A percentile compares a stretch with the other conserved stretches of the same genome.
phyloP scores from a whole-genome alignment of 2,113 vertebrate genomes.

The Empidonax alnorum region DNA sequence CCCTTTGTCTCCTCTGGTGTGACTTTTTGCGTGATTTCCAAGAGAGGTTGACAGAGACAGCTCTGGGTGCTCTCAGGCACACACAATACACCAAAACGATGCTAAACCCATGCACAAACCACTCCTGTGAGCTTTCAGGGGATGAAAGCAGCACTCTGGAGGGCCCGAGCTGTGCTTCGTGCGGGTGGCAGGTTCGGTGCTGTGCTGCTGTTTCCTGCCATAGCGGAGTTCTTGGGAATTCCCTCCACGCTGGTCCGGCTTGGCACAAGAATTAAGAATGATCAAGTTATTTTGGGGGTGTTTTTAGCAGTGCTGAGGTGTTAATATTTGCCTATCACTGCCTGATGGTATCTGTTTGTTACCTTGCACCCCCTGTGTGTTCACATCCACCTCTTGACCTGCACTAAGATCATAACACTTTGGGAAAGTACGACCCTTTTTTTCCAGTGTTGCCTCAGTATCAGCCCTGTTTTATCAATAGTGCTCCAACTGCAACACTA shows the following conservation, averaged over 20 bases:
- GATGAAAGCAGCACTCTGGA: not conserved
- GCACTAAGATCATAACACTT: not conserved
- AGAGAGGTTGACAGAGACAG: not conserved
- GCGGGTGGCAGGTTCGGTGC: not conserved
- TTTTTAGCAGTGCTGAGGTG: not conserved
- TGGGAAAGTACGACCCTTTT: not conserved
- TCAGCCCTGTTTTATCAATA: not conserved
- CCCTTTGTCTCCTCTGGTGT: not conserved
- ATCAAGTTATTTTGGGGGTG: not conserved
- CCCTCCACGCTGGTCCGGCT: not conserved
- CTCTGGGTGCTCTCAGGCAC: not conserved
- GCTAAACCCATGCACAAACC: not conserved
- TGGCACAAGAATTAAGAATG: not conserved
- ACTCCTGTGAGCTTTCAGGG: not conserved
- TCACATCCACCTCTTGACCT: not conserved
- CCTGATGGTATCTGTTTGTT: not conserved
- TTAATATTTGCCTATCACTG: not conserved
- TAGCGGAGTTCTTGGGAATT: not conserved
- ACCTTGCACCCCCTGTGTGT: not conserved
- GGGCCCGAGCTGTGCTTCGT: not conserved
- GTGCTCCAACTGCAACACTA: not conserved
- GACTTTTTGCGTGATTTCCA: not conserved
- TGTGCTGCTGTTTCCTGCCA: rapidly evolving
- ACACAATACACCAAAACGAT: not conserved
- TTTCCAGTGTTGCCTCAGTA: not conserved